Percentiles rank a stretch among this genome's conserved stretches.
Conservation (phyloP, 2,113 vertebrate species). For the Gadus macrocephalus region DNA sequence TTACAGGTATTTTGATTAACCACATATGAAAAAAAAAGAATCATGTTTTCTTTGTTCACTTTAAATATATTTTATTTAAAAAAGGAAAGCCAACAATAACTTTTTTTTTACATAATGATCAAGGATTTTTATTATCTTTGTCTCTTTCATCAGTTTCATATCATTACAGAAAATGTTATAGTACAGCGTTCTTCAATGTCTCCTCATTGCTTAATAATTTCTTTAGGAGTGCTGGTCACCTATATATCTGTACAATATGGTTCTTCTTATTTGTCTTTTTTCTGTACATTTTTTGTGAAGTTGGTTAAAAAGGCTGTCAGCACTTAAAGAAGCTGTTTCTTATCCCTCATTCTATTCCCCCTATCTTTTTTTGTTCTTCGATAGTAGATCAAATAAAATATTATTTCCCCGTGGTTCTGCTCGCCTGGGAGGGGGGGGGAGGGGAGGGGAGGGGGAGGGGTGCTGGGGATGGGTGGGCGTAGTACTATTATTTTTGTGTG, state of each 20-base stretch:
- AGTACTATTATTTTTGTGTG: background rate
- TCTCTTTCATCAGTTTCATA: slow-evolving; percentile 99
- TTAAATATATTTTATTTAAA: slow-evolving; percentile 68
- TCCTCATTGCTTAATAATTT: slow-evolving; percentile 97
- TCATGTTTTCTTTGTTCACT: slow-evolving; percentile 41
- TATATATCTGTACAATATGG: slow-evolving; percentile 99
- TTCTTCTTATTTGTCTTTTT: slow-evolving; percentile 74
- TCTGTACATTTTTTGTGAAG: slow-evolving; percentile 99
- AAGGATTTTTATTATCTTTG: slow-evolving; percentile 90
- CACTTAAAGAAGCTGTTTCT: slow-evolving; percentile 98
- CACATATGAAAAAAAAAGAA: slow-evolving; percentile 36
- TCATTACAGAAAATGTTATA: slow-evolving; percentile 99
- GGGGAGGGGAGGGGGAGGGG: background rate
- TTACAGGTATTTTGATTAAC: background rate
- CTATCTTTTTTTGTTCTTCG: slow-evolving; percentile 62
- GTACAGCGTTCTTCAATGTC: slow-evolving; percentile 99
- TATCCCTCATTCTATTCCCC: slow-evolving; percentile 62
- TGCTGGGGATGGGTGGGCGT: slow-evolving; percentile 20
- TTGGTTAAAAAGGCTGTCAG: slow-evolving; percentile 99
- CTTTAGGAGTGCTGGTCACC: slow-evolving; percentile 98
- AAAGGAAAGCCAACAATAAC: slow-evolving; percentile 71
- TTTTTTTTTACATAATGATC: slow-evolving; percentile 96
- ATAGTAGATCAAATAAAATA: slow-evolving; percentile 93
- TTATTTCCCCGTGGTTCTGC: slow-evolving; percentile 78
- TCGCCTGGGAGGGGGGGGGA: slow-evolving; percentile 64